Base-by-base conservation (phyloP, 2,888 invertebrate species). In the Drosophila merina region DNA sequence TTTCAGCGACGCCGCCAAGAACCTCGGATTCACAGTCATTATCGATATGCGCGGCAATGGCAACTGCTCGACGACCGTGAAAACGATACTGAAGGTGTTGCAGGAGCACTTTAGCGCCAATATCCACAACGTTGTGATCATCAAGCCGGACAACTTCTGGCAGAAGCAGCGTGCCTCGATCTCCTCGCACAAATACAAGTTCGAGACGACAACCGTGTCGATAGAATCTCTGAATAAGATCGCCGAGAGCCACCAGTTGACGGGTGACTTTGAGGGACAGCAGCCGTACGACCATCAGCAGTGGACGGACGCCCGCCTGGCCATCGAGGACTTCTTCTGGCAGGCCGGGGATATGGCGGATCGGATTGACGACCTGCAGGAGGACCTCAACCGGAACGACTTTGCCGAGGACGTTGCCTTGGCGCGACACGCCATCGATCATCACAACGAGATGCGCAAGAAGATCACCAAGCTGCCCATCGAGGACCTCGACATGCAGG, bases 111-210 rank as follows among this genome's bases (percentile, higher is more conserved):
- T 98, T 92, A 96, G 97, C 88, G 96, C 97, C 86, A 94, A 94
- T 76, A 96, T 99, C 90, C 96, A 98, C 93, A 96, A 96, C 92
- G 98, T 98, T 83, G 97, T 97, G 91, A 98, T 99, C 91, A 98
- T 99, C 87, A 99, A 99, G 93, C 98, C 99, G 80, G 99, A 99
- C 91, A 99, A 98, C 92, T 99, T 99, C 93, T 99, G 99, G 99
- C 99, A 99, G 93, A 99, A 99, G 93, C 99, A 99, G 93, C 96
- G 98, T 91, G 98, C 98, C 85, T 98, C 97, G 79, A 94, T 99
- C 90, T 98, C 98, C 90, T 97, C 97, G 93, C 97, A 98, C 92
- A 99, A 99, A 94, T 99, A 98, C 93, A 98, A 98, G 93, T 99
- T 99, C 93, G 99, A 99, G 96, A 98, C 99, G 88, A 97, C 96